Evolutionary conservation across 2,888 invertebrate species (phyloP).

Genomic region (Pristionchus japonicus): DNA sequence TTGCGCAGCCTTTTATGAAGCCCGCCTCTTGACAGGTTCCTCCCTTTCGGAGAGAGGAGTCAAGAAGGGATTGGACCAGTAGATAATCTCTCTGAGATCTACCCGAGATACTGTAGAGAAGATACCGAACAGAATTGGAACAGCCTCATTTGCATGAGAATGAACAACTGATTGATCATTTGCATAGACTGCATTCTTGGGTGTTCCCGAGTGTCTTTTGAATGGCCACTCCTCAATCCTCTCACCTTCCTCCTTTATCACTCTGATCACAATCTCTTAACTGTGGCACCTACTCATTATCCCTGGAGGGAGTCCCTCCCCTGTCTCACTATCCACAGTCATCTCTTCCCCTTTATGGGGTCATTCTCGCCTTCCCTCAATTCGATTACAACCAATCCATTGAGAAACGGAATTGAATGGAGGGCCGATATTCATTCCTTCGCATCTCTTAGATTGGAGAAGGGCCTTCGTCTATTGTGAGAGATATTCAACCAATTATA

Average conservation of each 20-base stretch:
- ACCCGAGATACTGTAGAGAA: not conserved
- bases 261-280: not conserved
- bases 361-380: constrained; percentile 38
- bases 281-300: constrained; percentile 21
- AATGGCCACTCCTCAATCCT: not conserved
- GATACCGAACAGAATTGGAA: not conserved
- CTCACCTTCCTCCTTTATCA: not conserved
- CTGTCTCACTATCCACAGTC: constrained; percentile 20
- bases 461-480: constrained; percentile 25
- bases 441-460: constrained; percentile 20
- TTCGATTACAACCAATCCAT: constrained; percentile 36
- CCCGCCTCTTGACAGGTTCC: constrained; percentile 20
- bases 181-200: not conserved
- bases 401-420: constrained; percentile 36
- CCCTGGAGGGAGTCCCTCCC: not conserved
- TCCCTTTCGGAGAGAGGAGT: not conserved
- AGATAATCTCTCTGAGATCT: constrained; percentile 4
- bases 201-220: not conserved
- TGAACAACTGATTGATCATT: not conserved
- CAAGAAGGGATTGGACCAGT: constrained; percentile 3
- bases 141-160: not conserved
- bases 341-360: constrained; percentile 10
- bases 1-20: not conserved
- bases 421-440: too few species aligned
- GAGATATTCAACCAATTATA: constrained; percentile 23